Percentiles rank a stretch among this genome's conserved stretches.
Conservation (phyloP, 2,888 invertebrate species). For the Linnaemya vulpina region DNA sequence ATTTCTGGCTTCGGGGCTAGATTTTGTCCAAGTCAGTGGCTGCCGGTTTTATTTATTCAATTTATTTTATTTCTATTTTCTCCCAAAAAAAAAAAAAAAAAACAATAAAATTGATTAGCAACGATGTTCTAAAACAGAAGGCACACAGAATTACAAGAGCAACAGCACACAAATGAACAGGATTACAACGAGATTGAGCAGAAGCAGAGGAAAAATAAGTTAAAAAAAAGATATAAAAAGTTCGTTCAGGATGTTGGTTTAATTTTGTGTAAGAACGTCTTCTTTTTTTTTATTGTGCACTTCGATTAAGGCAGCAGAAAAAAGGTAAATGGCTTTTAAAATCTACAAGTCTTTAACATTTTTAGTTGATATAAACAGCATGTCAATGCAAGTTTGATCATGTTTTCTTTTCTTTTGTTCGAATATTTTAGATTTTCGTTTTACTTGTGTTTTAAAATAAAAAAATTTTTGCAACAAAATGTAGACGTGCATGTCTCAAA, state of each 20-base stretch:
- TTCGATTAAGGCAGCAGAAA: not conserved
- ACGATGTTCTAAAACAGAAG: constrained; percentile 19
- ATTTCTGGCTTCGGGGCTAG: constrained; percentile 19
- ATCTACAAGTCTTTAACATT: constrained; percentile 49
- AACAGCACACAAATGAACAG: constrained; percentile 4
- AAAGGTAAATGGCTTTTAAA: constrained; percentile 24
- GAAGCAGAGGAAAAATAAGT: not conserved
- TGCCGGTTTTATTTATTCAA: not conserved
- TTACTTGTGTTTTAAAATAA: not conserved
- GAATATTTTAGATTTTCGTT: constrained; percentile 25
- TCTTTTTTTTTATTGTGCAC: constrained; percentile 10
- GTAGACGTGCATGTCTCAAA: not conserved
- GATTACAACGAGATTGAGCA: constrained; percentile 26
- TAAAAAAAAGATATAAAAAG: not conserved
- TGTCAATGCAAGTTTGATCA: constrained; percentile 61
- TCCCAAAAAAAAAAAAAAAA: not conserved
- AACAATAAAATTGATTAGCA: constrained; percentile 43
- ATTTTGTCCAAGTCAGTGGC: constrained; percentile 29
- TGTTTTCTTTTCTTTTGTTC: constrained; percentile 27
- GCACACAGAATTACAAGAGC: not conserved
- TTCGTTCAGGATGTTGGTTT: constrained; percentile 32
- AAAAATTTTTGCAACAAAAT: constrained; percentile 36
- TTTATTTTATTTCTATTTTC: not conserved
- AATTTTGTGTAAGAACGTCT: constrained; percentile 6
- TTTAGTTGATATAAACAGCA: constrained; percentile 54